Conservation (phyloP, 2,797 vertebrate species). For the Oceanodroma leucorhoa region DNA sequence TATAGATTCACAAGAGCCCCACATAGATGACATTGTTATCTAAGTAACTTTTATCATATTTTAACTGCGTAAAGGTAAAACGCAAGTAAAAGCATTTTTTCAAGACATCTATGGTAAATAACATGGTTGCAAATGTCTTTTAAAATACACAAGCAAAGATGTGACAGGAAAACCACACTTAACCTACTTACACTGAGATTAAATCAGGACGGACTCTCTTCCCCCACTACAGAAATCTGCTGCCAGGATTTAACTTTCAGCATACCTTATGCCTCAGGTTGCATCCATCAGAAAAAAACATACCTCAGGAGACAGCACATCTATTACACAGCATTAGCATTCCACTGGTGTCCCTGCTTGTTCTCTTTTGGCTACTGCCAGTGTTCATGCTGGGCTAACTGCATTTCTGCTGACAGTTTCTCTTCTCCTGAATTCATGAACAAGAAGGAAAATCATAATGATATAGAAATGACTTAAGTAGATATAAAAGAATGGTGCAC, state of each 20-base stretch:
- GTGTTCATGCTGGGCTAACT: background rate
- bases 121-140: background rate
- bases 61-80: constrained; percentile 10
- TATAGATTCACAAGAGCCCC: background rate
- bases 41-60: background rate
- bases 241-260: background rate
- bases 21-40: background rate
- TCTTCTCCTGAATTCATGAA: background rate
- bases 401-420: background rate
- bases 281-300: background rate
- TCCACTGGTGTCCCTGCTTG: background rate
- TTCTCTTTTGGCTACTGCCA: background rate
- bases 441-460: background rate
- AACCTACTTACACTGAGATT: constrained; percentile 52
- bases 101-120: background rate
- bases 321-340: background rate
- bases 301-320: background rate
- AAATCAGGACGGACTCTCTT: constrained; percentile 43
- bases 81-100: background rate
- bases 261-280: background rate
- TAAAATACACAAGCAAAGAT: constrained; percentile 1
- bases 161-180: constrained; percentile 63
- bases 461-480: background rate
- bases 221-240: background rate
- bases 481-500: background rate